Base-by-base conservation (phyloP, 2,113 vertebrate genomes). In the Gorsachius goisagi region DNA sequence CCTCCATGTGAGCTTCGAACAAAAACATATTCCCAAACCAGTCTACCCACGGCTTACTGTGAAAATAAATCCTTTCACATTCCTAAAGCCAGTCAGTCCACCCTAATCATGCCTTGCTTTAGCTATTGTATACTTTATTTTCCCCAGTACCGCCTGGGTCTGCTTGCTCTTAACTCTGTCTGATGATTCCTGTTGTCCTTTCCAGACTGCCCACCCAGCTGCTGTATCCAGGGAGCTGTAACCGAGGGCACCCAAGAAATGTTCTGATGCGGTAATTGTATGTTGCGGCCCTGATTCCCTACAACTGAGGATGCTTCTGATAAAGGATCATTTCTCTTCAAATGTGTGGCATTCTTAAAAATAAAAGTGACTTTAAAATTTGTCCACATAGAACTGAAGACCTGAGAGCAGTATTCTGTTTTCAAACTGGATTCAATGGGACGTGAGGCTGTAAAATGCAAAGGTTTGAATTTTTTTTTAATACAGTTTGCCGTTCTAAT, bases 11-110 rank as follows among this genome's bases (percentile, higher is more conserved):
- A 95, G 87, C 76, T 93, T 84, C 12, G 68, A 90, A 86, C 26
- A 90, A 88, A 28, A 87, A 55, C 74, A 59, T 56, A 72, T 49
- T 89, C 52, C 44, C 3, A 2, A 85, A 85, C n/a, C 77, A 23
- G 22, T 81, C 62, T 94, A 12, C 39, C 80, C 52, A 16, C 2
- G 1, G 39, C 69, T 95, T 92, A 63, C n/a, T 87, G 28, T 74
- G 91, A 80, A 87, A 90, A 68, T 78, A 88, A 92, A 96, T 81
- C 58, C 63, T 82, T 85, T 88, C 35, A 16, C 72, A 30, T 94
- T 93, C 79, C 35, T 74, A 8, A 74, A 74, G 49, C 49, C 74
- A 85, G 94, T 52, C 44, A 72, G 83, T 67, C 35, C 4, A 44
- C 32, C 45, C 26, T 66, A 23, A 72, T 69, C 63, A 33, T 1